Evolutionary conservation across 35 echinoderm and acorn worm genomes (phyloP).

Genomic region (Holothuria glaberrima): DNA sequence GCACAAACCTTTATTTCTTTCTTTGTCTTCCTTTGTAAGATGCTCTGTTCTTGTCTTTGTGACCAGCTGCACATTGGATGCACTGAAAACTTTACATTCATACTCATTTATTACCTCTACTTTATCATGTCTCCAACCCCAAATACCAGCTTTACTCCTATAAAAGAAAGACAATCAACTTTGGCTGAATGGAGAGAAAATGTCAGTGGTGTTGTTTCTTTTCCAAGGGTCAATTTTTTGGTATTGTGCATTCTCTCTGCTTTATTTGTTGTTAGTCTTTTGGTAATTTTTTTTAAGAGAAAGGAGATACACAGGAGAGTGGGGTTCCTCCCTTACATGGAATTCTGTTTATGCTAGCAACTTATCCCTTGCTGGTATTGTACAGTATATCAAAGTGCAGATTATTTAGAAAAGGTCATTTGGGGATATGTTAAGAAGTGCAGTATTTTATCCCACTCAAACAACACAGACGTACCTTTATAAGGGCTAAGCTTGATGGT

Average conservation of each 20-base stretch:
- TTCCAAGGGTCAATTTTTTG: neutral
- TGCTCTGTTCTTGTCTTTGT: constrained; percentile 97
- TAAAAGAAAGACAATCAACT: neutral
- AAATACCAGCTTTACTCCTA: constrained; percentile 97
- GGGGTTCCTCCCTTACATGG: too few relatives aligned
- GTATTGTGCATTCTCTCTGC: neutral
- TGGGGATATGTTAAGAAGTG: too few relatives aligned
- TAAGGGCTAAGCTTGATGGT: too few relatives aligned
- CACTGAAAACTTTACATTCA: constrained; percentile 98
- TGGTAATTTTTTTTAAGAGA: too few relatives aligned
- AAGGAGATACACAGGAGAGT: too few relatives aligned
- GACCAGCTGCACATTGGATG: constrained; percentile 89
- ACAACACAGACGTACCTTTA: too few relatives aligned
- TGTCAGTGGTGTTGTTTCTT: neutral
- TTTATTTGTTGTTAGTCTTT: neutral
- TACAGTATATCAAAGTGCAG: too few relatives aligned
- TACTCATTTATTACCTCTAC: constrained; percentile 84
- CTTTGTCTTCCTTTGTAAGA: constrained; percentile 98
- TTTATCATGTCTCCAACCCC: constrained; percentile 98
- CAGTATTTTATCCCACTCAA: too few relatives aligned
- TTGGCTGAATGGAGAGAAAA: neutral
- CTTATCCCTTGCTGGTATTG: too few relatives aligned
- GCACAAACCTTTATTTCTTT: constrained; percentile 80
- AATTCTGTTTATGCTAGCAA: too few relatives aligned
- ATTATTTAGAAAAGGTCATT: too few relatives aligned